Percentiles rank a stretch among this genome's conserved stretches.
phyloP scores from a whole-genome alignment of 2,113 vertebrate genomes.

The Cryptotis parvus region DNA sequence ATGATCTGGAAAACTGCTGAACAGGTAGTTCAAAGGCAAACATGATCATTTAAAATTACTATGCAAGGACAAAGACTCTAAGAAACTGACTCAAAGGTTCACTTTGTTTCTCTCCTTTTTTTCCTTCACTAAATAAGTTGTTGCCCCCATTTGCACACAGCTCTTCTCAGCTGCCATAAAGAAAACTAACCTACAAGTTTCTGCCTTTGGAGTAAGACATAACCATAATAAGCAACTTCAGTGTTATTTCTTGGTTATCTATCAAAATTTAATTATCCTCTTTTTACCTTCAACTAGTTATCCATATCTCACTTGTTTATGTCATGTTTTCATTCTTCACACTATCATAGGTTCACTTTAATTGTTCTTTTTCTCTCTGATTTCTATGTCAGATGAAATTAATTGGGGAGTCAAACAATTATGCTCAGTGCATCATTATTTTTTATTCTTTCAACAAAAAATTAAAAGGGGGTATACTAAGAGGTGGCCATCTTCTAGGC shows the following conservation, averaged over 20 bases:
- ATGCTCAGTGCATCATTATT: background rate
- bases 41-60: background rate
- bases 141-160: background rate
- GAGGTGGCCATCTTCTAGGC: background rate
- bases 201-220: background rate
- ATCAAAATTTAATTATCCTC: background rate
- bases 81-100: background rate
- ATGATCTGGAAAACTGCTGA: conserved; percentile 5
- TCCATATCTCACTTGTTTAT: background rate
- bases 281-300: background rate
- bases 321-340: background rate
- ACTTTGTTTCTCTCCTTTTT: background rate
- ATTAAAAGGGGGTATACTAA: background rate
- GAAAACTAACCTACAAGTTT: background rate
- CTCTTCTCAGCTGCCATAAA: background rate
- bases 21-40: background rate
- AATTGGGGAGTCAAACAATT: background rate
- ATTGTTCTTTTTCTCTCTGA: background rate
- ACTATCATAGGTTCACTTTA: background rate
- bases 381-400: background rate
- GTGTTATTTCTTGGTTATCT: background rate
- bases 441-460: background rate
- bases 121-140: background rate
- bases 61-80: background rate
- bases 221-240: background rate